Conservation (phyloP, 2,888 invertebrate species). For the Halictus ligatus region DNA sequence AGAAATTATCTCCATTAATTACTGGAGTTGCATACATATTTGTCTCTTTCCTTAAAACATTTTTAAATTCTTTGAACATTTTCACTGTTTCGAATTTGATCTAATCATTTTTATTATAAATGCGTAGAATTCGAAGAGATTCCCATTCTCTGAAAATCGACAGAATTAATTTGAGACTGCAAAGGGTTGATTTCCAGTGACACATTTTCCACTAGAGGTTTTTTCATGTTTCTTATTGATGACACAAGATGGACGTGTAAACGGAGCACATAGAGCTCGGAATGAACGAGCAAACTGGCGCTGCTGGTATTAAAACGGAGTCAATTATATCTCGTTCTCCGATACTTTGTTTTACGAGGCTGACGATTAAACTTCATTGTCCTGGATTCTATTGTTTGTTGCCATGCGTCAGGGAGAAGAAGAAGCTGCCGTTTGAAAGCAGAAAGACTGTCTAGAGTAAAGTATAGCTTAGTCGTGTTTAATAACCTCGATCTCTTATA, state of each 20-base stretch:
- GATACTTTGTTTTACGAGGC: constrained; percentile 14
- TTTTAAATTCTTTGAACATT: no score
- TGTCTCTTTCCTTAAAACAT: no score
- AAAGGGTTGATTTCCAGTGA: background rate
- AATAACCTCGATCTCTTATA: no score
- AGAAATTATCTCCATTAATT: no score
- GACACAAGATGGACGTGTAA: background rate
- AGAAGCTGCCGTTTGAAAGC: background rate
- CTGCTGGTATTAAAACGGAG: background rate
- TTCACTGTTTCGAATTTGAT: no score
- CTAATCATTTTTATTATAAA: no score
- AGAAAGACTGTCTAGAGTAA: background rate
- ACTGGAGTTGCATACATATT: no score
- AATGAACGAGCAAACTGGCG: background rate
- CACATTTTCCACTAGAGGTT: background rate
- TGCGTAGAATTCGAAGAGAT: no score
- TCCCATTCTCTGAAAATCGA: background rate
- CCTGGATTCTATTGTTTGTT: constrained; percentile 7
- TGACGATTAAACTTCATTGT: constrained; percentile 9
- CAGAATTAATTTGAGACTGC: background rate
- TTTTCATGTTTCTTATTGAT: no score
- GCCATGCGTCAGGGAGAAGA: background rate
- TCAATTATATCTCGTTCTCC: constrained; percentile 19
- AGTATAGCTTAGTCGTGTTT: background rate
- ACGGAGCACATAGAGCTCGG: background rate